A percentile compares a stretch with the other conserved stretches of the same genome.
phyloP scores from a whole-genome alignment of 1,140 invertebrate genomes.

The Drosophila biarmipes region DNA sequence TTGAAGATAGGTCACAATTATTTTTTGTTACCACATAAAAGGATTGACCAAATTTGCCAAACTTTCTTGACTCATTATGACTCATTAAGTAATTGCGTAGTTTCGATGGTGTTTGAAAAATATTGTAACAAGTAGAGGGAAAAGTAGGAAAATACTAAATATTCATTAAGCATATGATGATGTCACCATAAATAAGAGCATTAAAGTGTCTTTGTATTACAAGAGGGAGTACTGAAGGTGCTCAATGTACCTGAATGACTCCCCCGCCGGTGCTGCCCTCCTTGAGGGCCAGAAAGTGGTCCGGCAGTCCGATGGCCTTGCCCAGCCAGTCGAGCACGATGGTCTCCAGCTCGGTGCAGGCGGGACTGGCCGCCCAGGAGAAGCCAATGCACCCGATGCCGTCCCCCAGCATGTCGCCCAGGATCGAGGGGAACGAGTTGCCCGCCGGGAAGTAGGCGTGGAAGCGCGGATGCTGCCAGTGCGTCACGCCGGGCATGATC shows the following conservation, averaged over 20 bases:
- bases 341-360: conserved; percentile 98
- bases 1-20: too few relatives aligned
- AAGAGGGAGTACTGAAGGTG: too few relatives aligned
- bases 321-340: conserved; percentile 99
- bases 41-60: too few relatives aligned
- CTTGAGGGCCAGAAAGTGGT: conserved; percentile 92
- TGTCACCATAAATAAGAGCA: too few relatives aligned
- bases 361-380: conserved; percentile 99
- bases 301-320: conserved; percentile 95
- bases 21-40: too few relatives aligned
- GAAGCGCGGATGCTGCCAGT: conserved; percentile 99
- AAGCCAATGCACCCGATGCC: conserved; percentile 99
- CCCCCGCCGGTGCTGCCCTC: conserved; percentile 95
- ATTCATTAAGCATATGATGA: too few relatives aligned
- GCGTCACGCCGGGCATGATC: conserved; percentile 99
- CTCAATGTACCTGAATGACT: conserved; percentile 91
- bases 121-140: too few relatives aligned
- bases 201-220: too few relatives aligned
- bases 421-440: conserved; percentile 98
- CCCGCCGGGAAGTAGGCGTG: conserved; percentile 99
- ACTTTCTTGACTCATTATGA: too few relatives aligned
- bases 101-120: too few relatives aligned
- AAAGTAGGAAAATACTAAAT: too few relatives aligned
- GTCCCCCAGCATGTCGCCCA: conserved; percentile 98
- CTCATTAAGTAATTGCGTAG: too few relatives aligned